These are phyloP conservation scores for Redunca redunca DNA, from an alignment of 2,113 vertebrate species.

Conservation along the genomic window DNA sequence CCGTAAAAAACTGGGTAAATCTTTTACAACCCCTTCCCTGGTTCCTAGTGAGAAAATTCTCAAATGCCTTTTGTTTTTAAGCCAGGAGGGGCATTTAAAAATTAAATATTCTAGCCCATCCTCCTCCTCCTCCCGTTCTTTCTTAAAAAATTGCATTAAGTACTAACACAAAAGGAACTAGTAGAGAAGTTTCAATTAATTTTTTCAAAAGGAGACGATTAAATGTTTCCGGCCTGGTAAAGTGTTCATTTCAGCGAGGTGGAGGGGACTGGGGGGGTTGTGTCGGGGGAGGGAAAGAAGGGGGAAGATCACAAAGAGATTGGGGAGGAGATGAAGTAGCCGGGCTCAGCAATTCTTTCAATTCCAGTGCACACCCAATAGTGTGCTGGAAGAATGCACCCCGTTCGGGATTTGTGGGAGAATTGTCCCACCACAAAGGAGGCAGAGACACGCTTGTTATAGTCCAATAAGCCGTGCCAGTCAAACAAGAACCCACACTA, in stretches of 20 bases:
- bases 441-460: slow-evolving; percentile 98
- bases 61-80: slow-evolving; percentile 68
- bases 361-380: slow-evolving; percentile 95
- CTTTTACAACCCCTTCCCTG: not conserved
- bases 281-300: slow-evolving; percentile 77
- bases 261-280: slow-evolving; percentile 46
- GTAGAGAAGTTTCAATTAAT: slow-evolving; percentile 99
- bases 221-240: slow-evolving; percentile 99
- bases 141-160: slow-evolving; percentile 78
- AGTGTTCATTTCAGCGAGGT: slow-evolving; percentile 97
- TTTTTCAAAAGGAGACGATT: slow-evolving; percentile 98
- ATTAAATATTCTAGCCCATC: slow-evolving; percentile 77
- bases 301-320: slow-evolving; percentile 85
- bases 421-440: slow-evolving; percentile 97
- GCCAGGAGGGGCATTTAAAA: slow-evolving; percentile 60
- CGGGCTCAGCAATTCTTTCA: slow-evolving; percentile 92
- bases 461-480: slow-evolving; percentile 99
- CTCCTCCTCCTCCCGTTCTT: slow-evolving; percentile 74
- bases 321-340: slow-evolving; percentile 85
- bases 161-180: slow-evolving; percentile 87
- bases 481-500: slow-evolving; percentile 96
- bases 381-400: slow-evolving; percentile 96
- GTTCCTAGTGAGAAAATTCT: slow-evolving; percentile 37
- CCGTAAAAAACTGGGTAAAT: slow-evolving; percentile 23
- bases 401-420: slow-evolving; percentile 97